Conservation (phyloP, 2,113 vertebrate species). For the Laterallus jamaicensis region DNA sequence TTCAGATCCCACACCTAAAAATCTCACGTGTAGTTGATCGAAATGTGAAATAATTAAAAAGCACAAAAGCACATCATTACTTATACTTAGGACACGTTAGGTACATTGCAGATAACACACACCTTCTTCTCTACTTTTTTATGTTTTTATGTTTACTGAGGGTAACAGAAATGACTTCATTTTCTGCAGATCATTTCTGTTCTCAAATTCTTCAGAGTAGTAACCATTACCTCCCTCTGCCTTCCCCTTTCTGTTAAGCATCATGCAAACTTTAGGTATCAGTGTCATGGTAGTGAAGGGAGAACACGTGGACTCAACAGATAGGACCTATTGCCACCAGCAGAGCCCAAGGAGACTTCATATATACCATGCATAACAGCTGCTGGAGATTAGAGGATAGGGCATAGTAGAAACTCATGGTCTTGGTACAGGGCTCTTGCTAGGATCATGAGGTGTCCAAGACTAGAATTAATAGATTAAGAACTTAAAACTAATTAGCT, state of each 20-base stretch:
- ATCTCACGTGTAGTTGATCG: slow-evolving; percentile 2
- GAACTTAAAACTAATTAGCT: neutral
- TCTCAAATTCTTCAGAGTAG: neutral
- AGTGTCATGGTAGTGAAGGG: neutral
- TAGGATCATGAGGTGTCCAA: neutral
- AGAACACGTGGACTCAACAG: neutral
- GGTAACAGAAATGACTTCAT: neutral
- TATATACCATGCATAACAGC: neutral
- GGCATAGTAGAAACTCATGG: neutral
- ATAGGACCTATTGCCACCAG: neutral
- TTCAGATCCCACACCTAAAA: slow-evolving; percentile 24
- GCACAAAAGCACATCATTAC: neutral
- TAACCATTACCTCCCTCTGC: neutral
- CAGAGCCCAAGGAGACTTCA: neutral
- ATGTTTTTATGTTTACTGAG: neutral
- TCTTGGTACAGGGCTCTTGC: neutral
- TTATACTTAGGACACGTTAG: neutral
- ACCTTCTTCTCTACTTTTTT: neutral
- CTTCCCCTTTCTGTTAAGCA: neutral
- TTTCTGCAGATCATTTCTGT: neutral
- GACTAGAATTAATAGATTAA: neutral
- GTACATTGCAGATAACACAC: neutral
- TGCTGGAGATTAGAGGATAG: neutral
- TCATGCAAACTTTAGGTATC: neutral
- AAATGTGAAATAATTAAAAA: slow-evolving; percentile 32